Evolutionary conservation across 1,140 invertebrate genomes (phyloP), one percentile per base, ranked within the genome.

Genomic region (Drosophila watanabei): DNA sequence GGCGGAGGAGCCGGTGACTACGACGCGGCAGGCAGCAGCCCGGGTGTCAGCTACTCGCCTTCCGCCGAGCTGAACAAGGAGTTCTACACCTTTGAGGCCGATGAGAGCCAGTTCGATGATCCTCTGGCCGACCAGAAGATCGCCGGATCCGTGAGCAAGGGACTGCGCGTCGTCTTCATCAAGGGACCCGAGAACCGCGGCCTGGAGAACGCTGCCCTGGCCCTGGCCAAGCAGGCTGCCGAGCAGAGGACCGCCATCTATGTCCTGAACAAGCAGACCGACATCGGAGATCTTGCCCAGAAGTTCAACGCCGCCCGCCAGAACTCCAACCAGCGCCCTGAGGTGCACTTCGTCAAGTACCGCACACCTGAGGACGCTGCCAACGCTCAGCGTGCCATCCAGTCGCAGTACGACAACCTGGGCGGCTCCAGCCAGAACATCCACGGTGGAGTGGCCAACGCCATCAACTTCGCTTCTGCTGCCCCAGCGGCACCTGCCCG

Each of bases 311-410:
- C 84, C 37, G 68, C 60, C 41, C 85, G 85, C 54, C 75, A 78
- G 54, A 85, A 79, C 32, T 41, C 65, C 45, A 76, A 88, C 73
- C 70, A 73, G 69, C 80, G 72, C 33, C 91, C 91, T 9, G 91
- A 92, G 72, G 91, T 92, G 5, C 91, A 92, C 70, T 92, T 92
- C 52, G 85, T 92, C 77, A 92, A 92, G 71, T 92, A 92, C 78
- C 82, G 91, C 46, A 92, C 91, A 7, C 88, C 80, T 8, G 85
- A 92, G 75, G 92, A 93, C 69, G 92, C 92, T 18, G 79, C 61
- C 51, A 80, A 91, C 8, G 92, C 92, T 5, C 92, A 93, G 60
- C 77, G 41, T 4, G 79, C 85, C 54, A 93, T 93, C 49, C 86
- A 92, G 39, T 60, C 69, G 2, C 91, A 93, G 68, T 93, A 93